Conservation (phyloP, 2,888 invertebrate genomes). For the Tenodera sinensis region DNA sequence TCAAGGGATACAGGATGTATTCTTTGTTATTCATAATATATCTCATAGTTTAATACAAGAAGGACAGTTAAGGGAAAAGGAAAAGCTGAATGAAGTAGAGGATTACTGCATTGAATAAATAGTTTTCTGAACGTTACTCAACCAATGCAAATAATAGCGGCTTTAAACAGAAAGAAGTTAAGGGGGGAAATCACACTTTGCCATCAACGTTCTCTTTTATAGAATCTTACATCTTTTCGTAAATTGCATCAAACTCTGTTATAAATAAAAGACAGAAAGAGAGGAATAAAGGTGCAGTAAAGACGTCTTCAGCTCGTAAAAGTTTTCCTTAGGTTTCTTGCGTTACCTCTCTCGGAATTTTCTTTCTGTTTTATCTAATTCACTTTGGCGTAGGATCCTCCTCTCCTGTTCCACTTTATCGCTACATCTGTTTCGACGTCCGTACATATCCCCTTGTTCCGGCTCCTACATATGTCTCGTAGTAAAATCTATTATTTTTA, state of each 20-base stretch:
- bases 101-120: no score
- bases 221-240: neutral
- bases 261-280: neutral
- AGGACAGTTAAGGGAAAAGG: no score
- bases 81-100: no score
- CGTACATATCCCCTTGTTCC: neutral
- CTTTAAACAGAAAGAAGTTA: neutral
- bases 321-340: neutral
- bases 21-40: no score
- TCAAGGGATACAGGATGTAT: no score
- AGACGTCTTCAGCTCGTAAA: neutral
- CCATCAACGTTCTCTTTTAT: neutral
- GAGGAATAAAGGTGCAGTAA: neutral
- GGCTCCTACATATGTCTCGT: neutral
- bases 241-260: neutral
- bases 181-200: neutral
- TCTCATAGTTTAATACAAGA: no score
- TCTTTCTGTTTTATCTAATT: neutral
- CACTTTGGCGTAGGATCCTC: neutral
- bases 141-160: neutral
- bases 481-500: slow-evolving; percentile 1
- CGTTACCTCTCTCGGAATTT: neutral
- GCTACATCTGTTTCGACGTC: neutral
- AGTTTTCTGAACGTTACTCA: neutral
- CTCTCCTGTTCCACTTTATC: neutral